Evolutionary conservation across 2,113 vertebrate genomes (phyloP), one percentile per base, ranked within the genome.

Genomic region (Egretta garzetta): DNA sequence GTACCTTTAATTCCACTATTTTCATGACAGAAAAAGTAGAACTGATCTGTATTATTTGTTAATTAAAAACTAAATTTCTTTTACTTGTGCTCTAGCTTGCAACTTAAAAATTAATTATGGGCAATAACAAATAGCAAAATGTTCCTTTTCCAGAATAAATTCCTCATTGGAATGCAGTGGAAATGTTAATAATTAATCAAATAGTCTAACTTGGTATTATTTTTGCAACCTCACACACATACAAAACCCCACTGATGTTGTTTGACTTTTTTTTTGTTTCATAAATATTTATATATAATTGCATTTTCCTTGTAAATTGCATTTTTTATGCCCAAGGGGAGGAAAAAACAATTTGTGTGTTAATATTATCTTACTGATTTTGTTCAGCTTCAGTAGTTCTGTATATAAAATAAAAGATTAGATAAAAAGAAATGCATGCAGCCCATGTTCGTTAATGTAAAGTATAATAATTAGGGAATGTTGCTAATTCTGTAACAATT

Each of bases 211-310:
- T 92, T 66, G 37, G 30, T 94, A 50, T 79, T 94, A 88, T 81
- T 97, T 96, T 97, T 96, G 56, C 83, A 93, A 62, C 52, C 76
- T 96, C 91, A 94, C 84, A 96, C 18, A 33, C 53, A 92, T 47
- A 53, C 12, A 79, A 84, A 92, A 96, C 58, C 43, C n/a, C 64
- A 88, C 64, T 95, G 83, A 97, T 94, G 94, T 79, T 95, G 93
- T 96, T 90, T 97, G 93, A 96, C 49, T 89, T 83, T 77, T 96
- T 96, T 96, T 95, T 97, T 37, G 90, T 97, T 98, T 96, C 96
- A 98, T 98, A 98, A 98, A 98, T 98, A 98, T 98, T 98, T 98
- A 98, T 98, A 74, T 92, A 94, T 93, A 96, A 97, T 97, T 97
- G 91, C 50, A 93, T 98, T 98, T 97, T 96, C 70, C 84, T 97